phyloP scores from a whole-genome alignment of 1,140 invertebrate genomes.

The Pogonomyrmex californicus region DNA sequence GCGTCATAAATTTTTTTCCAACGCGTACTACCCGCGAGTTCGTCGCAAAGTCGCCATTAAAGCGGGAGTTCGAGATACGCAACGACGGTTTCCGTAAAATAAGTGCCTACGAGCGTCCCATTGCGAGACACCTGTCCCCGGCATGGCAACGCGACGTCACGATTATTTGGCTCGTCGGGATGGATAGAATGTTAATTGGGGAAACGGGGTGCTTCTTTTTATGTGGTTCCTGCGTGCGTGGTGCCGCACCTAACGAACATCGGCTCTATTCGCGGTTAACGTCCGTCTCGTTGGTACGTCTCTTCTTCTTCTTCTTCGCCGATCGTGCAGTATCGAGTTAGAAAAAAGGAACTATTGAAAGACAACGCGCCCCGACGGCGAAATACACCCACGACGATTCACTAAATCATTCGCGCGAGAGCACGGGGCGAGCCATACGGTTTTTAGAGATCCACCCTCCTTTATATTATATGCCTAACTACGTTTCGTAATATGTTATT shows the following conservation, averaged over 20 bases:
- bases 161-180: neutral
- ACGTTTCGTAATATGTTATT: constrained; percentile 76
- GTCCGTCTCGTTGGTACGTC: neutral
- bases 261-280: constrained; percentile 2
- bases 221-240: neutral
- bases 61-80: constrained; percentile 20
- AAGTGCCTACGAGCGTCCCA: neutral
- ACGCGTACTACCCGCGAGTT: neutral
- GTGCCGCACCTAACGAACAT: neutral
- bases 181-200: constrained; percentile 47
- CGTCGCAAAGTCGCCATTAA: constrained; percentile 11
- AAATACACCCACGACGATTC: constrained; percentile 73
- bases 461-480: constrained; percentile 51
- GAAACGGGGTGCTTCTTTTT: constrained; percentile 29
- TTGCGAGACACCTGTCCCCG: constrained; percentile 27
- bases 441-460: constrained; percentile 35
- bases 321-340: constrained; percentile 24
- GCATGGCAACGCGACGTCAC: neutral
- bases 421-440: constrained; percentile 35
- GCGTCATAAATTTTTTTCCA: neutral
- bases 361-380: constrained; percentile 39
- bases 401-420: constrained; percentile 70
- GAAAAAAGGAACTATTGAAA: neutral
- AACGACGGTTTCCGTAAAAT: constrained; percentile 40
- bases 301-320: neutral